Evolutionary conservation across 2,888 invertebrate species (phyloP), one percentile per base, ranked within the genome.

Genomic region (Tholera decimalis): DNA sequence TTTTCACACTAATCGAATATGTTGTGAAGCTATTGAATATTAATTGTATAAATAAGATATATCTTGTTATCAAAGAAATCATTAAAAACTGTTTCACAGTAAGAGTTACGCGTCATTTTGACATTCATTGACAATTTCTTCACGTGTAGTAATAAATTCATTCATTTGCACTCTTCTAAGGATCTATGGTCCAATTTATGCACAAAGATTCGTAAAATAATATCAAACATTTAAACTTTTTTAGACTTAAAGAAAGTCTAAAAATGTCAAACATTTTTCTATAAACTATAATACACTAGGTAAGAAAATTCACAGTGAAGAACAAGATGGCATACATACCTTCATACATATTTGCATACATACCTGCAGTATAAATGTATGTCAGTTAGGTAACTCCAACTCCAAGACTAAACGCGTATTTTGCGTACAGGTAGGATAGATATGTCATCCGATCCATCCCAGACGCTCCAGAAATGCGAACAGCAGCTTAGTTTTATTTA

Each of bases 1-100:
- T 93, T 81, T 90, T 91, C 1, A 90, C 84, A 74, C 89, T 83
- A 41, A 74, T 81, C 26, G 88, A 82, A 72, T 83, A 83, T 50
- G 83, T 80, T 61, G 86, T 81, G 65, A 87, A 88, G 60, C 78
- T 84, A 61, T 82, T 81, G 79, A 71, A 75, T 88, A 81, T 80
- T 88, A 80, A 82, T 77, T 88, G 85, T 58, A 88, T 70, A 77
- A 91, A 77, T 77, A 88, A 83, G 73, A 88, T 80, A 84, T 87
- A 84, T 72, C 71, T 79, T 61, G 79, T 68, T 70, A 77, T 77
- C 65, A 80, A 78, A 81, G 83, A 66, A 75, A 79, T 70, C 86
- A 86, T 84, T 75, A 79, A 74, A 74, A 74, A 63, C 54, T 62
- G 70, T 64, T 66, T 67, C 57, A 49, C 30, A 24, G 18, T 33